Base-by-base conservation (phyloP, 2,888 invertebrate genomes). In the Drosophila prolongata region DNA sequence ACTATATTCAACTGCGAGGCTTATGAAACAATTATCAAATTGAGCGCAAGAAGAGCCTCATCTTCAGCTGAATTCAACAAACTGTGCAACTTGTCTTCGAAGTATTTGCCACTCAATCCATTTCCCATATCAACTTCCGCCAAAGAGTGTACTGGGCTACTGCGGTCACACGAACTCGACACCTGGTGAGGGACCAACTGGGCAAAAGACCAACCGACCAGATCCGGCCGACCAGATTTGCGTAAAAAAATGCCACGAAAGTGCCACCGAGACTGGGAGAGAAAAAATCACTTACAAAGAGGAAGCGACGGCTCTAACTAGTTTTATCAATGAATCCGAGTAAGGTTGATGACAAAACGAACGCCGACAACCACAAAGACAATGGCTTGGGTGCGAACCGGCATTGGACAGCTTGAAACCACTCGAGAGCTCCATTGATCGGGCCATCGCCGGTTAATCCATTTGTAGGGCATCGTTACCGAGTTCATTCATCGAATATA, bases 261-360 rank as follows among this genome's bases (percentile, higher is more conserved):
- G 16, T 38, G 38, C 46, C 59, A 27, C 27, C 42, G 27, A 43
- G 35, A 49, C 49, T 49, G 49, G 34, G 47, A 14, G 34, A 38
- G 27, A 74, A 81, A 85, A 87, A 87, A 83, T 76, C 79, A 79
- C 79, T 83, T 82, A 76, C 78, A 75, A 73, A 87, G 88, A 87
- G 83, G 83, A 83, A 83, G 72, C 76, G 88, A 68, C 76, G 67
- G 59, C 75, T 57, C 71, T 71, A 78, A 76, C 86, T 74, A 78
- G 78, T 85, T 84, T 82, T 77, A 87, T 81, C 82, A 83, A 87
- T 83, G 83, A 82, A 87, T 64, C 79, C 57, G 50, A 71, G 67
- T 62, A 78, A 69, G 58, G 79, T 69, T 83, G 80, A 76, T 49
- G 64, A 79, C 16, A 16, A 16, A 16, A 16, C 16, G 16, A 16